Evolutionary conservation across 1,140 invertebrate genomes (phyloP).

Genomic region (Drosophila miranda): DNA sequence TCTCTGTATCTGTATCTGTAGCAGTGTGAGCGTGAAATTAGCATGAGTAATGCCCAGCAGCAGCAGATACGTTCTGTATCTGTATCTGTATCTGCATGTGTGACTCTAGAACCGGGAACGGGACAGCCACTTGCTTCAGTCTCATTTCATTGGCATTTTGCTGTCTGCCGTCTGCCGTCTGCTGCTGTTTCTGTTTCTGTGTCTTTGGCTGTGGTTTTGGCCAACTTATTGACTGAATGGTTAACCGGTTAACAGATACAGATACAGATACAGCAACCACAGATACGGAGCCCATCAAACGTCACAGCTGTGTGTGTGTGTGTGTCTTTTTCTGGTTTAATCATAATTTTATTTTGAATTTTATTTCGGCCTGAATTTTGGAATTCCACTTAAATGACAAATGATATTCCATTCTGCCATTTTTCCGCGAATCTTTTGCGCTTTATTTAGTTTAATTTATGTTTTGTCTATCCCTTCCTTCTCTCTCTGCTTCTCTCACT

Average conservation of each 20-base stretch:
- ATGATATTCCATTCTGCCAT: slow-evolving; percentile 1
- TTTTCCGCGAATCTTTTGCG: slow-evolving; percentile 31
- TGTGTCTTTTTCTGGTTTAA: slow-evolving; percentile 36
- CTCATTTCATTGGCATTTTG: slow-evolving; percentile 72
- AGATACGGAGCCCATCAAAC: slow-evolving; percentile 29
- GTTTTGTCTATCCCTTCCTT: not conserved
- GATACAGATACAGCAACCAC: slow-evolving; percentile 7
- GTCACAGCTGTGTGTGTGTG: slow-evolving; percentile 24
- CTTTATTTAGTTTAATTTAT: slow-evolving; percentile 37
- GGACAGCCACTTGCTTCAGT: slow-evolving; percentile 50
- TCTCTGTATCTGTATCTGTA: slow-evolving; percentile 2
- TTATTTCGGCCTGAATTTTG: slow-evolving; percentile 20
- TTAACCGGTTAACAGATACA: slow-evolving; percentile 58
- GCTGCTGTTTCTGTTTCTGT: slow-evolving; percentile 4
- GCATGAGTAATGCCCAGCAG: slow-evolving; percentile 68
- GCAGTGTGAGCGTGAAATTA: slow-evolving; percentile 59
- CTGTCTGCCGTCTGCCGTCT: slow-evolving; percentile 19
- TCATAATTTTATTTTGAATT: slow-evolving; percentile 46
- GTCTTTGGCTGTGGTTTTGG: slow-evolving; percentile 43
- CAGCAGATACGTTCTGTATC: slow-evolving; percentile 39
- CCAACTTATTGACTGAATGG: slow-evolving; percentile 41
- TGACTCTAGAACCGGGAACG: slow-evolving; percentile 49
- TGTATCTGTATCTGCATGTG: slow-evolving; percentile 15
- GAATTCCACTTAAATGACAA: slow-evolving; percentile 21
- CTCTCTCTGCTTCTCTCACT: slow-evolving; percentile 16